Base-by-base conservation (phyloP, 1,140 invertebrate genomes). In the Drosophila virilis region DNA sequence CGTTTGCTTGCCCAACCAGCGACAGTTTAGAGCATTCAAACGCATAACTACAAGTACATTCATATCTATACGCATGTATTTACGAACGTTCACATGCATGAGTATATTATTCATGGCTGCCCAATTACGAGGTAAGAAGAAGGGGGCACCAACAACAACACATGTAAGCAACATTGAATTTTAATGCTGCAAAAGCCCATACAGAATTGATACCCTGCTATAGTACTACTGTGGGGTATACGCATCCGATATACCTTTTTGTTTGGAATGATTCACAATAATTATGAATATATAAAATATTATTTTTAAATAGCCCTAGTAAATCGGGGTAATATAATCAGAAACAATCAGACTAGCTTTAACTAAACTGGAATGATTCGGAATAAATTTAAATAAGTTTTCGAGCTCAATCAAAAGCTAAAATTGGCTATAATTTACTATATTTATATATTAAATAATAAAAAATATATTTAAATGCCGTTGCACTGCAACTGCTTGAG, bases 61-160 rank as follows among this genome's bases (percentile, higher is more conserved):
- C 46, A 66, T 43, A 58, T 43, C 22, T 35, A 46, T n/a, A 57
- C 55, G 40, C 46, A 15, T 50, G 51, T 28, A 52, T 38, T 12
- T 45, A 57, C 42, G n/a, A 42, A n/a, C 50, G 28, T 4, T 50
- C 15, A 32, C 45, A 42, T 15, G 38, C 15, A 50, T 35, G 37
- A 28, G 40, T 77, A 42, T 76, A 86, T 83, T 82, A 86, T 86
- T 88, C 82, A 88, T 77, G 76, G 5, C 32, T 67, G 68, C 37
- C 64, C 64, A 84, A 84, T 86, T 88, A 88, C 46, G 35, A 58
- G 42, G 15, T 12, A 35, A 28, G 57, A 10, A 6, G n/a, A 28
- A 12, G 32, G 46, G 10, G 52, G 3, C n/a, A n/a, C 1, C 12
- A 1, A 13, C 22, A 13, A 77, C 74, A 28, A 67, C 68, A 84